Percentiles rank a stretch among this genome's conserved stretches.
phyloP scores from a whole-genome alignment of 2,797 vertebrate genomes.

The Coregonus sp. region DNA sequence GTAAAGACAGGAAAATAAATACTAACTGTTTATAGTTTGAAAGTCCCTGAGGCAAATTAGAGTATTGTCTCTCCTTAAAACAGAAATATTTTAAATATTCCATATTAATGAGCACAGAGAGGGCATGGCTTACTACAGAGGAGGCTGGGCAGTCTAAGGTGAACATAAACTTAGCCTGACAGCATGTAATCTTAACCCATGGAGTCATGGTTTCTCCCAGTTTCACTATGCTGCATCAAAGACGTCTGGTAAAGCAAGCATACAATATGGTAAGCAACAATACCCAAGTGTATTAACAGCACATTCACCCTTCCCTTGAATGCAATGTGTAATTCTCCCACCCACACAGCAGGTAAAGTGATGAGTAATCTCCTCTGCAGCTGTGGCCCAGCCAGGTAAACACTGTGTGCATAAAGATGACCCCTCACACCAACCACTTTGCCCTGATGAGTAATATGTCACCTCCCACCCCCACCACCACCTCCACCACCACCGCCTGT shows the following conservation, averaged over 20 bases:
- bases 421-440: not conserved
- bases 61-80: no score
- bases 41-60: no score
- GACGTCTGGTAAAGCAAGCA: not conserved
- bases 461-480: not conserved
- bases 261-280: not conserved
- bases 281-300: not conserved
- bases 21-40: no score
- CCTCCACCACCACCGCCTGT: not conserved
- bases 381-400: not conserved
- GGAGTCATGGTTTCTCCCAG: no score
- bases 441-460: not conserved
- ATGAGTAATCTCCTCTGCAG: not conserved
- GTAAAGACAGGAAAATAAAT: no score
- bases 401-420: not conserved
- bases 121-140: no score
- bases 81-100: no score
- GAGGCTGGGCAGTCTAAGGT: no score
- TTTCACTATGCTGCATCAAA: not conserved
- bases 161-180: not conserved
- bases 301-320: not conserved
- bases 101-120: no score
- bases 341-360: not conserved
- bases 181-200: not conserved
- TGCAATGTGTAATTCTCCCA: not conserved